Conservation (phyloP, 2,113 vertebrate species). For the Emydura subglobosa region DNA sequence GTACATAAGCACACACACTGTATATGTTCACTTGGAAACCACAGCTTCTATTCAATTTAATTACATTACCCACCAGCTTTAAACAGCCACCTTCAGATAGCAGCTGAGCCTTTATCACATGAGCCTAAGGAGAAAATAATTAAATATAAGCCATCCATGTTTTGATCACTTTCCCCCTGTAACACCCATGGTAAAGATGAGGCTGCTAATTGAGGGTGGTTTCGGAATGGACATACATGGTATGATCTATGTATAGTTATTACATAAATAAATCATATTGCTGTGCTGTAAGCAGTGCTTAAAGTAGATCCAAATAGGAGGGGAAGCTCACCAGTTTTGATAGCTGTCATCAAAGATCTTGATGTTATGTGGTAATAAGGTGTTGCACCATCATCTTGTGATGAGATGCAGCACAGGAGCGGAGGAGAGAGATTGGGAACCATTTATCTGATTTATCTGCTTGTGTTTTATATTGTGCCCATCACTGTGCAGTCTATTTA, state of each 20-base stretch:
- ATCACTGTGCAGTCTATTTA: background rate
- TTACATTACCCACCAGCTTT: conserved; percentile 19
- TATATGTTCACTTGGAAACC: conserved; percentile 22
- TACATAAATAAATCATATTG: background rate
- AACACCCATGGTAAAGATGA: background rate
- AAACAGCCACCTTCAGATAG: conserved; percentile 20
- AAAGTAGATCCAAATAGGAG: background rate
- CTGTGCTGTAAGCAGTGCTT: background rate
- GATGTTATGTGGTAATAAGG: background rate
- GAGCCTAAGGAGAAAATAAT: conserved; percentile 32
- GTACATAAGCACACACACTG: background rate
- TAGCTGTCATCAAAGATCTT: background rate
- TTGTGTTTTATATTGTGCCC: background rate
- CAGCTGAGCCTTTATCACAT: background rate
- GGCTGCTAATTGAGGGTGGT: background rate
- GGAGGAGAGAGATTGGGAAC: background rate
- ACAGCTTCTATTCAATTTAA: conserved; percentile 44
- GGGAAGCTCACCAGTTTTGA: background rate
- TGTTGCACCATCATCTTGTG: conserved; percentile 2
- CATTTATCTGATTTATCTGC: background rate
- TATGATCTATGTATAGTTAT: background rate
- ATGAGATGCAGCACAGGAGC: background rate
- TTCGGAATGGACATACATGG: background rate
- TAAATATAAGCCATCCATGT: background rate
- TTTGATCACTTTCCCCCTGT: background rate